phyloP scores from a whole-genome alignment of 1,140 invertebrate species.

The Drosophila saltans region DNA sequence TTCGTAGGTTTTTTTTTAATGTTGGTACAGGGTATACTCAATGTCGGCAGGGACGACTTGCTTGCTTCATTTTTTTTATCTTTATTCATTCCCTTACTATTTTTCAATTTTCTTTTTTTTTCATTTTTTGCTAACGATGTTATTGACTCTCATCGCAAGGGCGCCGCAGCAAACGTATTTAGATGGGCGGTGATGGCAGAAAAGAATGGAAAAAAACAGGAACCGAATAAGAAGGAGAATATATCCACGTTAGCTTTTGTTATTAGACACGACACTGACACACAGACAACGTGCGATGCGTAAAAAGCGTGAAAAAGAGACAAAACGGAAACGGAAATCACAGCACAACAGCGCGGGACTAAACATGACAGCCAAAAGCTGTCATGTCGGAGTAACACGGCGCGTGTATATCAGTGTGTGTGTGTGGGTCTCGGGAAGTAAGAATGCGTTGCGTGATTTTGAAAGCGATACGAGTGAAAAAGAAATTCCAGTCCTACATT shows the following conservation, averaged over 20 bases:
- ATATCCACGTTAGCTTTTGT: constrained; percentile 41
- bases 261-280: constrained; percentile 43
- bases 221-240: neutral
- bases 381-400: constrained; percentile 45
- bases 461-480: constrained; percentile 50
- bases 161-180: constrained; percentile 23
- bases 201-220: neutral
- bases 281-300: constrained; percentile 46
- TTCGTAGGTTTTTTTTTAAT: too few relatives aligned
- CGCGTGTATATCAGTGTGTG: constrained; percentile 7
- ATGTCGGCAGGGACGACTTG: too few relatives aligned
- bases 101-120: constrained; percentile 45
- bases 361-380: constrained; percentile 63
- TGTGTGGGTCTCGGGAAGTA: neutral
- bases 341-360: constrained; percentile 61
- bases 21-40: too few relatives aligned
- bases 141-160: constrained; percentile 49
- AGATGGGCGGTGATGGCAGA: constrained; percentile 16
- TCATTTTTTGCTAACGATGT: constrained; percentile 48
- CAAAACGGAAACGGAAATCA: constrained; percentile 62
- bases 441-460: constrained; percentile 38
- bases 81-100: constrained; percentile 38
- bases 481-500: constrained; percentile 50
- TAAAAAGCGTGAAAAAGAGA: constrained; percentile 62
- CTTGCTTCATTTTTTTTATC: neutral